These are phyloP conservation scores for Apodemia hepburni DNA, from an alignment of 2,888 invertebrate species.

Conservation along the genomic window DNA sequence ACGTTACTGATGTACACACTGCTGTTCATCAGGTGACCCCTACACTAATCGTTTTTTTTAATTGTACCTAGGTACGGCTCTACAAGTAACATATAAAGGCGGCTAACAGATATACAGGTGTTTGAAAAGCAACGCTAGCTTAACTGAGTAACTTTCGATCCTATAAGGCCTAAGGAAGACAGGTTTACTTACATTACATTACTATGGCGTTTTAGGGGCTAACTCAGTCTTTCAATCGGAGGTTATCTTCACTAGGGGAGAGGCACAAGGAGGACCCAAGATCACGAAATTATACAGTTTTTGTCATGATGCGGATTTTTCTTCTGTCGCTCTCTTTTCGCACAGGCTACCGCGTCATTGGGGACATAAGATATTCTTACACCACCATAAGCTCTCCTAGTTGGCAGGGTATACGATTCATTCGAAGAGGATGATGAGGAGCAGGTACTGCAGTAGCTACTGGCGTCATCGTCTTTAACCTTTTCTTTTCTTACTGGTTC, in stretches of 20 bases:
- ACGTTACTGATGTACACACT: not conserved
- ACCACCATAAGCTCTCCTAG: slow-evolving; percentile 91
- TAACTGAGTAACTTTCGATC: slow-evolving; percentile 4
- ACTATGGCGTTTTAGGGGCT: slow-evolving; percentile 66
- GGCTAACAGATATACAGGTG: not conserved
- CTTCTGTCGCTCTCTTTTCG: slow-evolving; percentile 82
- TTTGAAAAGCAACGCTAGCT: not conserved
- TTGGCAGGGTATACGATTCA: slow-evolving; percentile 91
- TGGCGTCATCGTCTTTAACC: slow-evolving; percentile 82
- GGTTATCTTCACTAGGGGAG: slow-evolving; percentile 58
- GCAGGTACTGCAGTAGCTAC: slow-evolving; percentile 92
- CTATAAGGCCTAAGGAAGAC: slow-evolving; percentile 44
- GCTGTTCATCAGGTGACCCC: no score
- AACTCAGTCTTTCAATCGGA: slow-evolving; percentile 76
- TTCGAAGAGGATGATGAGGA: slow-evolving; percentile 95
- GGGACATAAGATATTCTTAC: slow-evolving; percentile 96
- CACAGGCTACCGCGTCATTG: slow-evolving; percentile 93
- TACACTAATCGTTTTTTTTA: no score
- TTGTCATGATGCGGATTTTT: slow-evolving; percentile 85
- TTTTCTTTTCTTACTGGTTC: slow-evolving; percentile 55
- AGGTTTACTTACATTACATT: slow-evolving; percentile 42
- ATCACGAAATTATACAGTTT: slow-evolving; percentile 94
- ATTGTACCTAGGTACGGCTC: no score
- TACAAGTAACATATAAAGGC: no score
- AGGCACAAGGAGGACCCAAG: slow-evolving; percentile 49